Conservation (phyloP, 2,113 vertebrate genomes). For the Hymenochirus boettgeri region DNA sequence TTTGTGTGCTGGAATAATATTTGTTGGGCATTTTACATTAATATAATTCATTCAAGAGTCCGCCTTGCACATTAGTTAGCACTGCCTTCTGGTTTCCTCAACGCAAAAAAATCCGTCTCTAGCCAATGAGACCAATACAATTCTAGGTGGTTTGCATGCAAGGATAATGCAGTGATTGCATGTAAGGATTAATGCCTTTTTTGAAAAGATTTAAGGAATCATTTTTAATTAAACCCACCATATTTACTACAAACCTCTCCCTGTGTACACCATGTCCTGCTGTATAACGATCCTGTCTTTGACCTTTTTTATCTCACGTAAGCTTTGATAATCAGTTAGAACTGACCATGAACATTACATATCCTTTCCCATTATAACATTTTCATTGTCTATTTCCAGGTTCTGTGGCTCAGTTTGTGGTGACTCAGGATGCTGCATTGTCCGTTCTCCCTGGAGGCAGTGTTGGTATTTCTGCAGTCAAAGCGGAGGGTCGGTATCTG, state of each 20-base stretch:
- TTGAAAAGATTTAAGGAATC: background rate
- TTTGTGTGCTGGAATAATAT: no score
- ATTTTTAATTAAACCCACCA: background rate
- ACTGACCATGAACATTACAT: background rate
- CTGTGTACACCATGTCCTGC: conserved; percentile 25
- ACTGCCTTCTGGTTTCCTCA: no score
- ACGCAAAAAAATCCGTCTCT: no score
- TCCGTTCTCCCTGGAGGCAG: background rate
- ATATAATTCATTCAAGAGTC: no score
- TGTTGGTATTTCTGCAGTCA: background rate
- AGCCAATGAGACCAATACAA: no score
- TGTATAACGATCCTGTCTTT: background rate
- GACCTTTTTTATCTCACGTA: background rate
- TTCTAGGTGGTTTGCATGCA: conserved; percentile 10
- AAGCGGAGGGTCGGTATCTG: conserved; percentile 17
- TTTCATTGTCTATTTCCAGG: background rate
- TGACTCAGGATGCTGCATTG: background rate
- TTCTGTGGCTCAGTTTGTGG: conserved; percentile 8
- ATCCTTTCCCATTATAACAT: background rate
- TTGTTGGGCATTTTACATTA: no score
- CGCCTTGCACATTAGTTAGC: no score
- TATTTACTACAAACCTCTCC: background rate
- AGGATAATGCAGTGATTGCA: background rate
- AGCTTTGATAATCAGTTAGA: background rate
- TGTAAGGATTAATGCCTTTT: background rate